Base-by-base conservation (phyloP, 2,113 vertebrate species). In the Chaetorhynchus papuensis region DNA sequence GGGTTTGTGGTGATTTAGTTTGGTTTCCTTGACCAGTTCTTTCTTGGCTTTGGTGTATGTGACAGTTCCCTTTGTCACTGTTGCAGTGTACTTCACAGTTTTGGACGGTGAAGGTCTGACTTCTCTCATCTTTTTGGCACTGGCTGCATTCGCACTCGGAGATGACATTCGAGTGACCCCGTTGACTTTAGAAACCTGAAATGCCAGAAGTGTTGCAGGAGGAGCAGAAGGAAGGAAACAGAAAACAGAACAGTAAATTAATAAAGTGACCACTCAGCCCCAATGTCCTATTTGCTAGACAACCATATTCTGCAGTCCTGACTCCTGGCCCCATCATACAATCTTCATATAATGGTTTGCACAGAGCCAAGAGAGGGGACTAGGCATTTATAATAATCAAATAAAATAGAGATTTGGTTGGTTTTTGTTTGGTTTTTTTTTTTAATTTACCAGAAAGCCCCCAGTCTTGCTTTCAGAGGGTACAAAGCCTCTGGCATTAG, bases 31-130 rank as follows among this genome's bases (percentile, higher is more conserved):
- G 98, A 99, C 99, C 99, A 99, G 98, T 98, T 99, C 99, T 98
- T 98, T 99, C 98, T 99, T 99, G 98, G 99, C 99, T 99, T 99
- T 99, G 99, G 99, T 99, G 99, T 99, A 99, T 93, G 99, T 99
- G 98, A 99, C 99, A 98, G 99, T 99, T 98, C 99, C 99, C 98
- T 99, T 99, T 97, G 99, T 99, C 99, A 99, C 99, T 96, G 99
- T 99, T 98, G 99, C 99, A 98, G 99, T 99, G 98, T 99, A 99
- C 99, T 99, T 99, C 99, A 99, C 99, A 99, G 99, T 99, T 99
- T 99, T 99, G 98, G 99, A 99, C 98, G 99, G 99, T 98, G 99
- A 98, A 98, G 98, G 99, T 98, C 99, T 98, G 98, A 99, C 99
- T 98, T 99, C 99, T 97, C 99, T 99, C 94, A 98, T 98, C 98